A percentile compares a stretch with the other conserved stretches of the same genome.
Evolutionary conservation across 1,140 invertebrate genomes (phyloP).

Genomic region (Phymorhynchus buccinoides): DNA sequence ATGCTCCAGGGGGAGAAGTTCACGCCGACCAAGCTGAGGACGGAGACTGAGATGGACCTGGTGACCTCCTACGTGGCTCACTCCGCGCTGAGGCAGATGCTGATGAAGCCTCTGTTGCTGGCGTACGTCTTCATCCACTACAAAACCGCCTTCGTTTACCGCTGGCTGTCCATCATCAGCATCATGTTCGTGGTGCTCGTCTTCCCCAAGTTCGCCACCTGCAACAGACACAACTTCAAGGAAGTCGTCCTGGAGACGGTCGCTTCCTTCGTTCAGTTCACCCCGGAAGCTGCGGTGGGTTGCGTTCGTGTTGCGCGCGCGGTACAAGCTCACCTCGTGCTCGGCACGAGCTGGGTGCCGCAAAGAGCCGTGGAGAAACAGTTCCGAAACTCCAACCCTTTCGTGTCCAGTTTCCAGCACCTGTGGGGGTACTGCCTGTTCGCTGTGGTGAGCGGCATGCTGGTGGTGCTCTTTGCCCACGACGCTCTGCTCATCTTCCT

Average conservation of each 20-base stretch:
- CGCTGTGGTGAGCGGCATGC: constrained; percentile 46
- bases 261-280: constrained; percentile 66
- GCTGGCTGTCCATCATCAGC: constrained; percentile 58
- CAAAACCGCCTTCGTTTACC: constrained; percentile 53
- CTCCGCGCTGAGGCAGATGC: constrained; percentile 64
- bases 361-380: constrained; percentile 67
- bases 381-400: constrained; percentile 62
- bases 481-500: constrained; percentile 47
- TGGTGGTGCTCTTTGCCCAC: constrained; percentile 51
- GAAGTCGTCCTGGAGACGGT: constrained; percentile 63
- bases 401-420: constrained; percentile 63
- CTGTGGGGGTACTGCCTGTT: constrained; percentile 63
- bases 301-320: constrained; percentile 60
- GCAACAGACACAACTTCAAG: constrained; percentile 60
- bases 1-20: constrained; percentile 57
- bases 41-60: constrained; percentile 61
- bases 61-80: constrained; percentile 63
- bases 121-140: constrained; percentile 62
- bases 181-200: constrained; percentile 65
- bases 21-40: constrained; percentile 58
- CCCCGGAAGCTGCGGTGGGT: constrained; percentile 67
- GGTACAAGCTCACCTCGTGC: constrained; percentile 57
- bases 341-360: constrained; percentile 63
- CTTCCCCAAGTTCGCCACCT: constrained; percentile 65
- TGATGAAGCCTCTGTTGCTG: constrained; percentile 66